Conservation (phyloP, 2,113 vertebrate genomes). For the Sisor rabdophorus region DNA sequence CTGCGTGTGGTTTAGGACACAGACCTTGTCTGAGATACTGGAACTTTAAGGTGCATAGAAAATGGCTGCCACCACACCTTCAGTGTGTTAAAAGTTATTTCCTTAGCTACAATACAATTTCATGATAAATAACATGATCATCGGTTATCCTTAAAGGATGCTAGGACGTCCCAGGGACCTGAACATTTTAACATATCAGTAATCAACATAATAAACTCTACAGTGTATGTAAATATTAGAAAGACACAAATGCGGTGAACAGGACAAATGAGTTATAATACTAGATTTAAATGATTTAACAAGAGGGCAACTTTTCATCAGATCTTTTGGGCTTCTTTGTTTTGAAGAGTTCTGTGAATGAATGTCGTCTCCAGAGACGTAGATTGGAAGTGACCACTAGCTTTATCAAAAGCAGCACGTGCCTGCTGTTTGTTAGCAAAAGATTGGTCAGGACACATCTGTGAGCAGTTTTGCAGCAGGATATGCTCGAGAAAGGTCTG, state of each 20-base stretch:
- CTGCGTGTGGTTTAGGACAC: not conserved
- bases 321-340: constrained; percentile 17
- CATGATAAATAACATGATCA: not conserved
- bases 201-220: not conserved
- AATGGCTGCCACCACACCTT: not conserved
- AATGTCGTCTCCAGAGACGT: constrained; percentile 58
- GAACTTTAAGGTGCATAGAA: not conserved
- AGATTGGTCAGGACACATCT: constrained; percentile 73
- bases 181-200: too few relatives aligned
- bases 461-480: constrained; percentile 73
- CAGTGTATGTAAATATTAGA: not conserved
- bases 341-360: constrained; percentile 38
- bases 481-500: constrained; percentile 66
- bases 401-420: constrained; percentile 68
- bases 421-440: constrained; percentile 69
- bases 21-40: not conserved
- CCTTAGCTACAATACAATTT: not conserved
- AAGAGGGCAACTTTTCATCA: constrained; percentile 6
- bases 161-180: not conserved
- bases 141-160: not conserved
- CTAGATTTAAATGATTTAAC: not conserved
- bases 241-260: not conserved
- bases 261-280: not conserved
- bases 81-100: not conserved
- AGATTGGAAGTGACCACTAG: constrained; percentile 72